Evolutionary conservation across 2,888 invertebrate genomes (phyloP).

Genomic region (Sinopyrophorus schimmeli): DNA sequence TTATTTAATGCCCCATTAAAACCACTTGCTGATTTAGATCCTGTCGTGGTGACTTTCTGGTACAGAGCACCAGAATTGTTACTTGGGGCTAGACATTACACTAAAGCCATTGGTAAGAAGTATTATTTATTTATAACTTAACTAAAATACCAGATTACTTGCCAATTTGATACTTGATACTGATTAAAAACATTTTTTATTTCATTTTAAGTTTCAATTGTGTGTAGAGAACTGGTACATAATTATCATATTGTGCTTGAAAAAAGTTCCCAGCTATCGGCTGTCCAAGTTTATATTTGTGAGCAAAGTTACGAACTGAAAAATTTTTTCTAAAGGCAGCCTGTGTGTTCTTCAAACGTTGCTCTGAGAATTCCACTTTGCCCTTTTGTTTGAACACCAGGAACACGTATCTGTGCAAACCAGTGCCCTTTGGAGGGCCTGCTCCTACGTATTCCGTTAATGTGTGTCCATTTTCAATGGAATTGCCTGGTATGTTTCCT

Average conservation of each 20-base stretch:
- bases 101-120: constrained; percentile 89
- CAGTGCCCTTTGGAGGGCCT: constrained; percentile 74
- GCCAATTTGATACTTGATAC: not conserved
- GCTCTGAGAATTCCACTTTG: constrained; percentile 50
- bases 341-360: constrained; percentile 14
- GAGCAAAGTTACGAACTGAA: constrained; percentile 60
- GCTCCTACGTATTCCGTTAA: constrained; percentile 67
- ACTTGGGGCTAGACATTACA: constrained; percentile 94
- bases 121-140: not conserved
- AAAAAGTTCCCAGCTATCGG: constrained; percentile 67
- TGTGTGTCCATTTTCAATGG: constrained; percentile 65
- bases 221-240: constrained; percentile 50
- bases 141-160: not conserved
- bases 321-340: constrained; percentile 55
- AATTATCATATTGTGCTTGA: constrained; percentile 64
- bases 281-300: constrained; percentile 61
- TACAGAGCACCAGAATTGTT: constrained; percentile 96
- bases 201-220: constrained; percentile 10
- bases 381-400: constrained; percentile 68
- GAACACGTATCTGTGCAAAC: constrained; percentile 73
- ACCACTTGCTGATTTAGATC: constrained; percentile 96
- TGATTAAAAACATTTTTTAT: not conserved
- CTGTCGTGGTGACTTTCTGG: constrained; percentile 99
- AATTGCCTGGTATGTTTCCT: constrained; percentile 69
- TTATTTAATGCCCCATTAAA: constrained; percentile 97